Conservation (phyloP, 2,113 vertebrate genomes). For the Semicossyphus pulcher region DNA sequence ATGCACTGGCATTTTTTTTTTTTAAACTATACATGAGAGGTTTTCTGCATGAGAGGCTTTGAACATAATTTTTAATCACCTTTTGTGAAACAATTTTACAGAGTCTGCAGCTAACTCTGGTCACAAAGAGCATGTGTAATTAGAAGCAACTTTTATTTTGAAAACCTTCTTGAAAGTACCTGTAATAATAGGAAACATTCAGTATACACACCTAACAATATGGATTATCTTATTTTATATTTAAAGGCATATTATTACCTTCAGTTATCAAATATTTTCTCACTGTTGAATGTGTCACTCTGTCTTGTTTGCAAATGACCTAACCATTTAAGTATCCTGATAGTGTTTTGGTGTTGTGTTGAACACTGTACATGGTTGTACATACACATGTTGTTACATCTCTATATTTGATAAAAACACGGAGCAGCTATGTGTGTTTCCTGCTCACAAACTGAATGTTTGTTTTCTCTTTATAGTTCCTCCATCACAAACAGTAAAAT, state of each 20-base stretch:
- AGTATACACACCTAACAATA: neutral
- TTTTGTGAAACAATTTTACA: no score
- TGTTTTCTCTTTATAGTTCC: neutral
- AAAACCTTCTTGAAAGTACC: constrained; percentile 35
- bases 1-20: constrained; percentile 50
- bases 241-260: neutral
- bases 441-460: constrained; percentile 18
- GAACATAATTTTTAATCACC: constrained; percentile 2
- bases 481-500: no score
- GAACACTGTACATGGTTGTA: constrained; percentile 58
- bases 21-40: neutral
- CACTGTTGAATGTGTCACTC: no score
- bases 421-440: constrained; percentile 15
- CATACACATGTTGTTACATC: constrained; percentile 37
- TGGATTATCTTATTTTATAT: neutral
- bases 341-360: constrained; percentile 7
- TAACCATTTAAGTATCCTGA: neutral
- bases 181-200: no score
- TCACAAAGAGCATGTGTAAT: no score
- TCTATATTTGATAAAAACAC: constrained; percentile 41
- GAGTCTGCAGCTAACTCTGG: no score
- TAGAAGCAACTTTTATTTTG: constrained; percentile 1
- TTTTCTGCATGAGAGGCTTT: constrained; percentile 15
- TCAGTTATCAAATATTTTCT: neutral
- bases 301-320: neutral